These are phyloP conservation scores for Anguilla megastoma DNA, from an alignment of 2,797 vertebrate genomes.

Conservation along the genomic window DNA sequence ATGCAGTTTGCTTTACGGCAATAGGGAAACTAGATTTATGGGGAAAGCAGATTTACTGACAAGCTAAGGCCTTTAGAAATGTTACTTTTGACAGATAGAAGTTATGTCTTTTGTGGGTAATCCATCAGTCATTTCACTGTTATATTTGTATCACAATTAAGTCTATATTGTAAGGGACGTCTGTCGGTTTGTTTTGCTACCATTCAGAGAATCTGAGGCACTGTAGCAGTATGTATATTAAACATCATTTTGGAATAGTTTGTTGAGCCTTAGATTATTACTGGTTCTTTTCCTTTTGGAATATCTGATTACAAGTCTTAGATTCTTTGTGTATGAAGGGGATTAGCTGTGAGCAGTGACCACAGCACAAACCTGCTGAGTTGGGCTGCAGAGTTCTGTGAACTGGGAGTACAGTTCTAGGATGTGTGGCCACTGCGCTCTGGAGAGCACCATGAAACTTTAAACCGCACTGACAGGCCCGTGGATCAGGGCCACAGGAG, in stretches of 20 bases:
- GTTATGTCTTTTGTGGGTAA: neutral
- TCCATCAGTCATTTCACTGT: slow-evolving; percentile 10
- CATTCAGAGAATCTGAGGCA: neutral
- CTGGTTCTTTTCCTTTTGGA: slow-evolving; percentile 49
- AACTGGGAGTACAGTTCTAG: slow-evolving; percentile 1
- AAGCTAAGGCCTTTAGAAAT: slow-evolving; percentile 37
- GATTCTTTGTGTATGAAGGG: slow-evolving; percentile 40
- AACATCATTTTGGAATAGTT: slow-evolving; percentile 47
- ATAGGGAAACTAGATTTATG: neutral
- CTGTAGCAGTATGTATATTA: slow-evolving; percentile 33
- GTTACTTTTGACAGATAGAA: slow-evolving; percentile 14
- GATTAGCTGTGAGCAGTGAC: slow-evolving; percentile 47
- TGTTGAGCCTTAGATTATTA: slow-evolving; percentile 50
- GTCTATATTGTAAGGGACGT: neutral
- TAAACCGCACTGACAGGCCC: slow-evolving; percentile 21
- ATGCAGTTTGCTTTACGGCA: neutral
- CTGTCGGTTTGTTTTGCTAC: neutral
- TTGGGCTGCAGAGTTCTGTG: slow-evolving; percentile 20
- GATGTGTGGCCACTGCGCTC: neutral
- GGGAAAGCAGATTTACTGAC: slow-evolving; percentile 50
- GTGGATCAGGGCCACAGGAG: slow-evolving; percentile 7
- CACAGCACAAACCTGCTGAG: slow-evolving; percentile 41
- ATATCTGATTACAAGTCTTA: slow-evolving; percentile 35
- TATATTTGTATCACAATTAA: neutral
- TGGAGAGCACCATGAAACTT: slow-evolving; percentile 13